Evolutionary conservation across 1,140 invertebrate genomes (phyloP).

Genomic region (Parasteatoda tepidariorum): DNA sequence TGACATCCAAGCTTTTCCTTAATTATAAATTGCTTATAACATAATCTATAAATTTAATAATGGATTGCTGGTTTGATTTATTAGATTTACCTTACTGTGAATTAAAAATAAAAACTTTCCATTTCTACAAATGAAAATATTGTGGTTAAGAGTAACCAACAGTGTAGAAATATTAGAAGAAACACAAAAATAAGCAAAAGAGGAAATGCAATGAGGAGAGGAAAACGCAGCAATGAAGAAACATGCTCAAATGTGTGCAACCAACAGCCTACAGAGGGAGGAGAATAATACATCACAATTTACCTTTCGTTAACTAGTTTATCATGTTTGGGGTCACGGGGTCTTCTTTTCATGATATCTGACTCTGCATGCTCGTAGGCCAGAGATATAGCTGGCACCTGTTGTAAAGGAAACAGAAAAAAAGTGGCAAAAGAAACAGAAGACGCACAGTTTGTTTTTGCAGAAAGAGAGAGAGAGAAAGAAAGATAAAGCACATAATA

Average conservation of each 20-base stretch:
- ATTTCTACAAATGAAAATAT: no score
- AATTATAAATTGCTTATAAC: no score
- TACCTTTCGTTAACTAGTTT: slow-evolving; percentile 75
- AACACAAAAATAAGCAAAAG: neutral
- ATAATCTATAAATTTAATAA: no score
- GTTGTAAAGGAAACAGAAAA: slow-evolving; percentile 10
- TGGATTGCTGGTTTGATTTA: no score
- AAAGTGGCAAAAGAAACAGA: slow-evolving; percentile 9
- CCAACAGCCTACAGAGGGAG: no score
- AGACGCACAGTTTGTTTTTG: slow-evolving; percentile 6
- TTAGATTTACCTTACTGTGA: no score
- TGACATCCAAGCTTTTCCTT: no score
- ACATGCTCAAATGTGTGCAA: no score
- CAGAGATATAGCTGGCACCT: slow-evolving; percentile 79
- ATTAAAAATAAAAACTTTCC: no score
- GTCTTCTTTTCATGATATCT: slow-evolving; percentile 79
- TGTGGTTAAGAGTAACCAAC: no score
- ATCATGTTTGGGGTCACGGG: slow-evolving; percentile 76
- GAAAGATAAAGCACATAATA: neutral
- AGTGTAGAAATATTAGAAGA: no score
- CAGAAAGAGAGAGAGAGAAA: neutral
- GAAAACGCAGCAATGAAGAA: slow-evolving; percentile 54
- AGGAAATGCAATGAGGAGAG: neutral
- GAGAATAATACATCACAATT: neutral
- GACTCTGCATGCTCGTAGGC: slow-evolving; percentile 78